Percentiles rank a stretch among this genome's conserved stretches.
These are phyloP conservation scores for Elgaria multicarinata DNA, from an alignment of 2,113 vertebrate species.

Conservation along the genomic window DNA sequence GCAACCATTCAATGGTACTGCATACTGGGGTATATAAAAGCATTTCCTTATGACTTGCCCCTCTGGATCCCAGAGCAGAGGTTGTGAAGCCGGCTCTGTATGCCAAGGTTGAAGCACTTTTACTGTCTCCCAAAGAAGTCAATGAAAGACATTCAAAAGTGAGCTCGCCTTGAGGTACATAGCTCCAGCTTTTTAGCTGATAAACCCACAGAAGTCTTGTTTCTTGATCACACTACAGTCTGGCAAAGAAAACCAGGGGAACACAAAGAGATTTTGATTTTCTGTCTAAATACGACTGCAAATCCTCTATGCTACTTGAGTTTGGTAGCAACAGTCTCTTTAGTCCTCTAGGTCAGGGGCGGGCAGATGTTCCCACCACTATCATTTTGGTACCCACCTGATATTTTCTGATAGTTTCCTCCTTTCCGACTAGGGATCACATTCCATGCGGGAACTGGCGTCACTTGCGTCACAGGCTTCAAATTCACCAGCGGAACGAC, in stretches of 20 bases:
- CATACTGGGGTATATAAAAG: background rate
- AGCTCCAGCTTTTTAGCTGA: background rate
- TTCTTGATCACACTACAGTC: background rate
- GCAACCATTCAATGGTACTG: background rate
- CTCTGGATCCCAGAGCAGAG: too few species aligned
- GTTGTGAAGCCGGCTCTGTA: background rate
- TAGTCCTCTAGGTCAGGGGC: too few species aligned
- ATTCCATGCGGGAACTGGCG: constrained; percentile 89
- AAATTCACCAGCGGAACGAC: constrained; percentile 88
- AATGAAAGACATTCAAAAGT: background rate
- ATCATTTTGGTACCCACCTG: constrained; percentile 63
- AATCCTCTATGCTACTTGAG: too few species aligned
- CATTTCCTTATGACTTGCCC: background rate
- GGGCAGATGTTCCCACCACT: background rate
- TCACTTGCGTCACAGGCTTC: constrained; percentile 88
- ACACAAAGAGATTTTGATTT: background rate
- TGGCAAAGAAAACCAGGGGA: background rate
- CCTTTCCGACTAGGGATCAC: constrained; percentile 80
- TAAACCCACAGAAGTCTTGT: background rate
- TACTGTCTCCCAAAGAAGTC: background rate
- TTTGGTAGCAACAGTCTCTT: too few species aligned
- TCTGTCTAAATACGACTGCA: too few species aligned
- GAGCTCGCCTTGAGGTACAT: background rate
- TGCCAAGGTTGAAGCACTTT: background rate
- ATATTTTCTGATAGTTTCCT: constrained; percentile 77